Base-by-base conservation (phyloP, 1,140 invertebrate species). In the Lethrus apterus region DNA sequence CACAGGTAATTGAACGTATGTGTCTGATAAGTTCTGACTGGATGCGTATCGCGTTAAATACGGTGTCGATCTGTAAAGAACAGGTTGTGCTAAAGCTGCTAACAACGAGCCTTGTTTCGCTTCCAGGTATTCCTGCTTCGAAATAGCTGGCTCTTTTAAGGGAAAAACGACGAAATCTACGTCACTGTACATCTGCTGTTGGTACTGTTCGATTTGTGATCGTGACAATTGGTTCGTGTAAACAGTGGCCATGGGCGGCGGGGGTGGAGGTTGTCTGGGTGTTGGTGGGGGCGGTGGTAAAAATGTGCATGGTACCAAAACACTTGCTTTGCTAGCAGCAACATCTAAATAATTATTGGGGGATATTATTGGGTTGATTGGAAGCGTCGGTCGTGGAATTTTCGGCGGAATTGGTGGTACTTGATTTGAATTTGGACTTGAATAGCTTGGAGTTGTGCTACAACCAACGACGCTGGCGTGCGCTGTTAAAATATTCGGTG, bases 91-190 rank as follows among this genome's bases (percentile, higher is more conserved):
- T 67, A 80, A 70, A 4, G 77, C 77, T 0, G 78, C 78, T 19
- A 81, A 52, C 4, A 80, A 56, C 0, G 77, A 81, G 2, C 83
- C 84, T 57, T 86, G 74, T 59, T 91, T 91, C 4, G 86, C 84
- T 56, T 91, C 88, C 53, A 89, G 75, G 65, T 92, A 92, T 61
- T 93, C 89, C 64, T 91, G 87, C 62, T 89, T 86, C 46, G 86
- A 90, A 13, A 91, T 76, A 0, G 85, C 81, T 14, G 88, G 87
- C 67, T 93, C 88, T 66, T 91, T 87, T 34, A 90, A 65, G 0
- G 88, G 88, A 59, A 90, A 93, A 62, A 91, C 86, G 0, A 91
- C 88, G 58, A 89, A 93, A 63, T 93, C 88, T 3, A 88, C 86
- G 56, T 91, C 88, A 24, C 87, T 90, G 53, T 88, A 89, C 11